Base-by-base conservation (phyloP, 2,888 invertebrate genomes). In the Megamerina dolium region DNA sequence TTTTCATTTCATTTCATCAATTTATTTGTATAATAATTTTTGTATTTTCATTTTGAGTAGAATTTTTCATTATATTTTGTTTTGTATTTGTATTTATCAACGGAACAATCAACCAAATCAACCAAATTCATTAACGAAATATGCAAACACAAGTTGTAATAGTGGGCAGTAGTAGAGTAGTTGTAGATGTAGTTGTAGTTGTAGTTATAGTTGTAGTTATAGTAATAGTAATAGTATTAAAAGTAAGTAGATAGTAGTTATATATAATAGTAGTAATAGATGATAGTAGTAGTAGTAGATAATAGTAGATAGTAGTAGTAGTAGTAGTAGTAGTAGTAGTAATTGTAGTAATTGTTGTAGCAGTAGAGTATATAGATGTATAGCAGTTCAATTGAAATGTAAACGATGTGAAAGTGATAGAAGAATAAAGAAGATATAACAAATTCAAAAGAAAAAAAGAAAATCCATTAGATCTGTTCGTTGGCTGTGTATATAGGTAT, bases 371-470 rank as follows among this genome's bases (percentile, higher is more conserved):
- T 37, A 33, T 41, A 38, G 43, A 21, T 23, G 44, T 44, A 41
- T n/a, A n/a, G n/a, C n/a, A n/a, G n/a, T n/a, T n/a, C n/a, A n/a
- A n/a, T n/a, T n/a, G n/a, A n/a, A n/a, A n/a, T n/a, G 49, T 47
- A 44, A 45, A 39, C 51, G 54, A 47, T 37, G 49, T n/a, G n/a
- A n/a, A n/a, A n/a, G n/a, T n/a, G n/a, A n/a, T n/a, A 50, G 43
- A 46, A 50, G 50, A 55, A 50, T 41, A 55, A 46, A 31, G 52
- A 50, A 54, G 53, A 51, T 45, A 50, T 49, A 55, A 50, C 47
- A 46, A 50, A 52, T 51, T 50, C 49, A 54, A 55, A 56, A 54
- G 51, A 51, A 54, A 57, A 54, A 54, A 51, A 56, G 48, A 52
- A 50, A 54, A 52, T 52, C 50, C 46, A 53, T 54, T 57, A 55